A percentile compares a stretch with the other conserved stretches of the same genome.
These are phyloP conservation scores for Cephus cinctus DNA, from an alignment of 1,140 invertebrate species.

Conservation along the genomic window DNA sequence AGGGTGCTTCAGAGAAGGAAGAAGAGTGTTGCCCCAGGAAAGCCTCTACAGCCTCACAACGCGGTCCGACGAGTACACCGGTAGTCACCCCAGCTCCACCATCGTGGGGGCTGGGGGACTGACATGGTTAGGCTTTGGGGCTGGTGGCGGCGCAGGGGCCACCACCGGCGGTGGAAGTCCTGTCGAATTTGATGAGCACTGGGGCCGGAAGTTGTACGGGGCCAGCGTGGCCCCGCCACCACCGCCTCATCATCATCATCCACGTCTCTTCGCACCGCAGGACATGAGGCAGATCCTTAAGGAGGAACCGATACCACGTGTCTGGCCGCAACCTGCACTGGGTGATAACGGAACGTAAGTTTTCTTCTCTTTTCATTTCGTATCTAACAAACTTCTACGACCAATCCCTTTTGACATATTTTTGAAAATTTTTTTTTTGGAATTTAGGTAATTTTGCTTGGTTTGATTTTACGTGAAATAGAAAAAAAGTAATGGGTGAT, in stretches of 20 bases:
- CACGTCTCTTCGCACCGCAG: conserved; percentile 51
- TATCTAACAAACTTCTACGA: no score
- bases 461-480: no score
- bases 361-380: not conserved
- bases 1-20: conserved; percentile 28
- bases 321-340: conserved; percentile 51
- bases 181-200: conserved; percentile 52
- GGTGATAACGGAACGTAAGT: conserved; percentile 52
- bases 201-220: conserved; percentile 52
- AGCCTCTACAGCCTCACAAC: conserved; percentile 52
- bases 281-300: conserved; percentile 55
- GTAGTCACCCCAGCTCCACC: conserved; percentile 55
- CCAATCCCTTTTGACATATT: no score
- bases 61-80: conserved; percentile 56
- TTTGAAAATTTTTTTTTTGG: no score
- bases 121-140: conserved; percentile 52
- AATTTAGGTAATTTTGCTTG: no score
- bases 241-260: conserved; percentile 52
- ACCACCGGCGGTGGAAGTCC: conserved; percentile 47
- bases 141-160: conserved; percentile 44
- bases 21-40: conserved; percentile 41
- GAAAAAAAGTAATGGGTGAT: no score
- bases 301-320: conserved; percentile 52
- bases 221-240: conserved; percentile 52
- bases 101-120: conserved; percentile 56